Evolutionary conservation across 2,888 invertebrate genomes (phyloP), one percentile per base, ranked within the genome.

Genomic region (Petrolisthes cinctipes): DNA sequence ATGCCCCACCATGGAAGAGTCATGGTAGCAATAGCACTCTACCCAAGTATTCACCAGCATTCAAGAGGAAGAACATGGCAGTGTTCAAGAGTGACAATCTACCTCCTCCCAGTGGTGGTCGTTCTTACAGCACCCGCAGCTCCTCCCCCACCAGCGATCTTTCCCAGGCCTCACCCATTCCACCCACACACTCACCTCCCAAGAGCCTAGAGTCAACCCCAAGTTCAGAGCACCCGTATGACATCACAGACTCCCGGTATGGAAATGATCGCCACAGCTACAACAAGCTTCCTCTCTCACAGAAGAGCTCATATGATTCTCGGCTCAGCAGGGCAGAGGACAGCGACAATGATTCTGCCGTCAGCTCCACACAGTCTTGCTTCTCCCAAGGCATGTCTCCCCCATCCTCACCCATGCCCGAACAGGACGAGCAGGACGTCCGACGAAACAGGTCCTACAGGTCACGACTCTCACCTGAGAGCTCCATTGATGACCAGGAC

Each of bases 291-390:
- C 57, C 86, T 17, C 83, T 86, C 9, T 82, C 89, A 23, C 86
- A 84, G 14, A 90, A 90, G 78, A 85, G 71, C 37, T 86, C 82
- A 9, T 51, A 78, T 4, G 90, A 90, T n/a, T 87, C 90, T n/a
- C 71, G 90, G 11, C 78, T 87, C 23, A 87, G 83, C 71, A 80
- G 86, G 53, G 86, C 87, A 11, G 90, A 90, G 91, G 96, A 96
- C 91, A 96, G 96, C 92, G 97, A 97, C 92, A 97, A 96, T 92
- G 97, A 97, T 93, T 97, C 97, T 56, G 97, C 97, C 5, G 96
- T 97, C 92, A 90, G 90, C 79, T 90, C 90, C 20, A 97, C 90
- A 17, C 89, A 89, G 85, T 90, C 90, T 9, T 96, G 96, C 92
- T 95, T 96, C 91, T 96, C 96, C 4, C 95, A 95, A 91, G 95